Base-by-base conservation (phyloP, 2,888 invertebrate genomes). In the Leptodirus hochenwartii region DNA sequence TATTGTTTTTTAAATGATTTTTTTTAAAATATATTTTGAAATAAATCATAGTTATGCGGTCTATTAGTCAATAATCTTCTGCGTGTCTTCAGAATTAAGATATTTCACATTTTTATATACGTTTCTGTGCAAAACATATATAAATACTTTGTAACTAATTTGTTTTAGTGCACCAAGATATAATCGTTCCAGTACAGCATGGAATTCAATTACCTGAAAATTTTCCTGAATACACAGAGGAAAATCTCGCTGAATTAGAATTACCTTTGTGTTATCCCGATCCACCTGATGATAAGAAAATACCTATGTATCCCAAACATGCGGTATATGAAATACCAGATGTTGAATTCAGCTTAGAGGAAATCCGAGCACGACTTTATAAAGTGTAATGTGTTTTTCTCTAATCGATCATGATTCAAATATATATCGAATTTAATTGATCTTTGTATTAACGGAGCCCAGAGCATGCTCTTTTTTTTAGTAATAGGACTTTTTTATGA, bases 321-420 rank as follows among this genome's bases (percentile, higher is more conserved):
- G 50, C 64, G 56, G 70, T 72, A 10, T 74, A 72, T 45, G 49
- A 51, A 34, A 64, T 66, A 41, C 42, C 43, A 2, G 65, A 67
- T 37, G 62, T 61, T 38, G 82, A 82, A 58, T 71, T 66, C 53
- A 75, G 76, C 48, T 67, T 80, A 57, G 82, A 82, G 58, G 80
- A 82, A 59, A 61, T 82, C 39, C 61, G 70, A 44, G 69, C 74
- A 34, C 58, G 61, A 41, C 61, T 61, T 47, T 72, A 69, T 49
- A 14, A 12, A 10, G 30, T 8, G 15, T 20, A 17, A 16, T 33
- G 20, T 33, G 33, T 15, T 20, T 20, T 20, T n/a, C 8, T 20
- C 6, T n/a, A 20, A 20, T n/a, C n/a, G 20, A 20, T 20, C 20
- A n/a, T n/a, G n/a, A n/a, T n/a, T n/a, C n/a, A n/a, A n/a, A n/a